These are phyloP conservation scores for Brachyistius frenatus DNA, from an alignment of 2,113 vertebrate genomes.

Conservation along the genomic window DNA sequence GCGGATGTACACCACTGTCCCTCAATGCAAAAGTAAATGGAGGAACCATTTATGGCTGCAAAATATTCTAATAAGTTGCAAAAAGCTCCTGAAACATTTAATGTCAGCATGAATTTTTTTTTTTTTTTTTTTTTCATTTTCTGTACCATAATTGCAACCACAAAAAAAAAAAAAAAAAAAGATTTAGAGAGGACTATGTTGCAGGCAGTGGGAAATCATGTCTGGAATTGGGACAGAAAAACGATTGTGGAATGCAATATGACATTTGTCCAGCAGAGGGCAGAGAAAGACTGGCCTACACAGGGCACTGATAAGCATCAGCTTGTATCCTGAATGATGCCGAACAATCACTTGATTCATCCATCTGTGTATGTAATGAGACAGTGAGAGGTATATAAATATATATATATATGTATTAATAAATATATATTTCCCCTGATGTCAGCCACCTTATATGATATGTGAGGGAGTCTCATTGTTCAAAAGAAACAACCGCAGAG, in stretches of 20 bases:
- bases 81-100: no score
- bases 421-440: background rate
- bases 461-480: background rate
- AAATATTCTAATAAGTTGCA: no score
- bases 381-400: background rate
- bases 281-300: no score
- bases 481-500: no score
- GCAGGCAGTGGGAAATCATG: background rate
- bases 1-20: no score
- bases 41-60: no score
- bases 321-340: constrained; percentile 2
- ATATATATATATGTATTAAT: background rate
- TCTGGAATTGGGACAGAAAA: background rate
- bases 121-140: background rate
- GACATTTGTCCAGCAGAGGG: constrained; percentile 40
- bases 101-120: no score
- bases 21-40: no score
- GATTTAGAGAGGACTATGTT: background rate
- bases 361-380: constrained; percentile 8
- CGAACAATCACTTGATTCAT: background rate
- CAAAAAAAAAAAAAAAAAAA: background rate
- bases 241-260: constrained; percentile 9
- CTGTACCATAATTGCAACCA: background rate
- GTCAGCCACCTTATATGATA: background rate
- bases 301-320: background rate